Evolutionary conservation across 2,113 vertebrate species (phyloP), one percentile per base, ranked within the genome.

Genomic region (Hippopotamus amphibius): DNA sequence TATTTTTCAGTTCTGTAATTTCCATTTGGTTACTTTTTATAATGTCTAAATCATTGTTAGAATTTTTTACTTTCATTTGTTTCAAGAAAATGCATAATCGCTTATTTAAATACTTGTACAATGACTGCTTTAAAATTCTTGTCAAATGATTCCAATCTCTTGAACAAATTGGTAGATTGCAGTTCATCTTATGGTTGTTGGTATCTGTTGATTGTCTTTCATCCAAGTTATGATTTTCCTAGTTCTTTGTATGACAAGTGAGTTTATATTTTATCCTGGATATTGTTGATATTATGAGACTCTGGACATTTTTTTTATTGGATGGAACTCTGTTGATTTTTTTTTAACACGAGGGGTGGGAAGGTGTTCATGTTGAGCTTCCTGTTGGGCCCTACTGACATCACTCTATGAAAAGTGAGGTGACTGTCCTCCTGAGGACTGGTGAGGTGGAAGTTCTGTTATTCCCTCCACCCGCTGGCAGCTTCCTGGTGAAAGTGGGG

Each of bases 321-420:
- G 3, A 24, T 17, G 6, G 2, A 24, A 30, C 0, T 15, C 9
- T 59, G 2, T 3, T 50, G 15, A 77, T 61, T 16, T 63, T 5
- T 11, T 14, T 9, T 21, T 41, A 41, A 7, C 30, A 41, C n/a
- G 33, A 61, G 2, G 3, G 6, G 11, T 33, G 9, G 46, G 1
- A n/a, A 7, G 5, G 1, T 59, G 5, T 82, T 5, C 14, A 24
- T 79, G 4, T 41, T 88, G 37, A 21, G 28, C 3, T 69, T 83
- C 22, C 37, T 71, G 10, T 37, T 68, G 53, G 46, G 11, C 37
- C 16, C 11, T 43, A 7, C 3, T 93, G 22, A 43, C 22, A 87
- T 26, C 8, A 24, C 48, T 16, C 9, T 92, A 16, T 5, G 1
- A 5, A 63, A 68, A 77, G 16, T 8, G 11, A 41, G 50, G 17